Evolutionary conservation across 1,140 invertebrate genomes (phyloP), one percentile per base, ranked within the genome.

Genomic region (Ceratoteleas bidentatus): DNA sequence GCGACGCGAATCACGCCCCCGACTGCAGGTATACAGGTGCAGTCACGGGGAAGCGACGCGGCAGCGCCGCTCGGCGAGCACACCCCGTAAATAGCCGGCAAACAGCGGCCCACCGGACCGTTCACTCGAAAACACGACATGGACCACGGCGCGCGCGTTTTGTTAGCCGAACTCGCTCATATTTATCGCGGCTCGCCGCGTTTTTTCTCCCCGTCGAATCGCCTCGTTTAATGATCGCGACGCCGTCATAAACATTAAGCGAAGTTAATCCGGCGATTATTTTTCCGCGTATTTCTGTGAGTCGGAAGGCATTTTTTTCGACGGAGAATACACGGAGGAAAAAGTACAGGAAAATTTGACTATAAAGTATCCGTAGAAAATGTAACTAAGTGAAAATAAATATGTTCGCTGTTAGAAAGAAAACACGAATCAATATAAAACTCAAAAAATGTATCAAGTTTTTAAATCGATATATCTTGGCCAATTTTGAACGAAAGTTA

Each of bases 91-190:
- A 87, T 87, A 85, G 84, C 65, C 78, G 83, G 76, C 84, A 86
- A 87, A 85, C 85, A 85, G 68, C 69, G 81, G 69, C 40, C 77
- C 86, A 86, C 43, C 66, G 79, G 61, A 86, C 81, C 85, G 84
- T 87, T 87, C 87, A 85, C 52, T 76, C 77, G 86, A 85, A 86
- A 87, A 86, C 77, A 77, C 85, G 84, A 85, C 86, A 84, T 84
- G 85, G 83, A 86, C 83, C 85, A 66, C 81, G 79, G n/a, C n/a
- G 84, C 83, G 16, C 66, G 16, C 32, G 69, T 73, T 73, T 73
- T 47, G 57, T 64, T 65, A 73, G 54, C 66, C 58, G 57, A 54
- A 57, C n/a, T n/a, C 15, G 62, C 58, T 68, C 64, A 69, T 69
- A 74, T 81, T 81, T 81, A 61, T 66, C 69, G 64, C 52, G 24